phyloP scores from a whole-genome alignment of 2,888 invertebrate genomes.

The Phortica okadai region DNA sequence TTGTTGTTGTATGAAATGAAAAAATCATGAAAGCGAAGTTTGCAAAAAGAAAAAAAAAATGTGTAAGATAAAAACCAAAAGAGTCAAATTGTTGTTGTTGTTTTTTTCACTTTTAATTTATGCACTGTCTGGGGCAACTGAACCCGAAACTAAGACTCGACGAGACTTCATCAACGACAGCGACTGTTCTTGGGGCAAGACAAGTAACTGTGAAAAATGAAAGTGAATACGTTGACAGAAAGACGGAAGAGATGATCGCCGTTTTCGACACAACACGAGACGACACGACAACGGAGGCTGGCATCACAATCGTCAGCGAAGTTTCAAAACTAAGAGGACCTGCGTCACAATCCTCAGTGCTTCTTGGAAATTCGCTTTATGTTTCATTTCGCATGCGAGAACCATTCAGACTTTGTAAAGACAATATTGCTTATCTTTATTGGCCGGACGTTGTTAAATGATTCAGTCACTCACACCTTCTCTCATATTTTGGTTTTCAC shows the following conservation, averaged over 20 bases:
- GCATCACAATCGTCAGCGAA: neutral
- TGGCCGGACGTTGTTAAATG: neutral
- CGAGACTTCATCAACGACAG: conserved; percentile 10
- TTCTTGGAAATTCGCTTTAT: too few relatives aligned
- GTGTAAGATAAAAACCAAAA: too few relatives aligned
- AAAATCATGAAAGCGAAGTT: too few relatives aligned
- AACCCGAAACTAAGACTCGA: neutral
- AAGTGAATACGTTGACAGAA: conserved; percentile 51
- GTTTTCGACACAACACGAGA: neutral
- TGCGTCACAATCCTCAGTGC: too few relatives aligned
- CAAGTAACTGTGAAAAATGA: conserved; percentile 53
- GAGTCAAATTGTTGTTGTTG: neutral
- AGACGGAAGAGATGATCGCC: conserved; percentile 3
- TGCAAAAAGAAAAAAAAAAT: too few relatives aligned
- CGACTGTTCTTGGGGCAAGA: conserved; percentile 45
- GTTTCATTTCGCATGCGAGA: too few relatives aligned
- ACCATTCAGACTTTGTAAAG: too few relatives aligned
- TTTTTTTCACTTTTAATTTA: conserved; percentile 45
- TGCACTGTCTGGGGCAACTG: conserved; percentile 43
- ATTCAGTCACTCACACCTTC: neutral
- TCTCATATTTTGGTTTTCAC: neutral
- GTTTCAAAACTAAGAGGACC: too few relatives aligned
- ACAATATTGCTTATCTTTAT: too few relatives aligned
- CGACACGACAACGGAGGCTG: neutral
- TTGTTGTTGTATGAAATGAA: too few relatives aligned